Evolutionary conservation across 2,113 vertebrate genomes (phyloP).

Genomic region (Lamprologus tigripictilis): DNA sequence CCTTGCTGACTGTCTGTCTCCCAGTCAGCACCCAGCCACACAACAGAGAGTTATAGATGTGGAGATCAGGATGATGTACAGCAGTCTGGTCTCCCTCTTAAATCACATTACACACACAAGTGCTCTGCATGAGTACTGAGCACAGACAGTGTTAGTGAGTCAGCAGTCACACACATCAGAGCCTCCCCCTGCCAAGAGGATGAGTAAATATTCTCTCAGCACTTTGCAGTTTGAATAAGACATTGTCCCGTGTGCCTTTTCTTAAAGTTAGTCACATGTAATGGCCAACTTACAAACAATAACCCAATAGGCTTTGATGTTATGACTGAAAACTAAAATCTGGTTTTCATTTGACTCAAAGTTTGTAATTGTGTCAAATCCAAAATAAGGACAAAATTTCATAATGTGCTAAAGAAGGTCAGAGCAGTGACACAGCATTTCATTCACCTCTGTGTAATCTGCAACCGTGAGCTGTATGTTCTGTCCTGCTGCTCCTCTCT

Average conservation of each 20-base stretch:
- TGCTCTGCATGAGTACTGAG: not conserved
- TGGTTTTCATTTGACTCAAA: not conserved
- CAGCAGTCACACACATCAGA: slow-evolving; percentile 30
- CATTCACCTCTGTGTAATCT: not conserved
- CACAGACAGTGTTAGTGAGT: slow-evolving; percentile 33
- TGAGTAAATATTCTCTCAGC: slow-evolving; percentile 23
- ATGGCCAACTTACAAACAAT: not conserved
- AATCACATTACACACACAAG: slow-evolving; percentile 32
- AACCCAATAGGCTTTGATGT: not conserved
- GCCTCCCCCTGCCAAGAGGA: not conserved
- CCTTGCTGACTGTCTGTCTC: not conserved
- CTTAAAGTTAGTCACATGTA: not conserved
- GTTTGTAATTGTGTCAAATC: not conserved
- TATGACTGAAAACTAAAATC: not conserved
- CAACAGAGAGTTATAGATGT: not conserved
- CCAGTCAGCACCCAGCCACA: slow-evolving; percentile 1
- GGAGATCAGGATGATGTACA: slow-evolving; percentile 13
- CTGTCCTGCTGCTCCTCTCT: not conserved
- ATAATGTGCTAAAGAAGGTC: not conserved
- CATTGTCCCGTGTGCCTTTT: not conserved
- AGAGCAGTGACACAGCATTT: not conserved
- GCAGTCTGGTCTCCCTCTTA: slow-evolving; percentile 29
- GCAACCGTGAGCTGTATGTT: not conserved
- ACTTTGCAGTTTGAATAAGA: slow-evolving; percentile 19
- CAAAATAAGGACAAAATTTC: not conserved